Conservation (phyloP, 1,140 invertebrate genomes). For the Trypoxylus dichotomus region DNA sequence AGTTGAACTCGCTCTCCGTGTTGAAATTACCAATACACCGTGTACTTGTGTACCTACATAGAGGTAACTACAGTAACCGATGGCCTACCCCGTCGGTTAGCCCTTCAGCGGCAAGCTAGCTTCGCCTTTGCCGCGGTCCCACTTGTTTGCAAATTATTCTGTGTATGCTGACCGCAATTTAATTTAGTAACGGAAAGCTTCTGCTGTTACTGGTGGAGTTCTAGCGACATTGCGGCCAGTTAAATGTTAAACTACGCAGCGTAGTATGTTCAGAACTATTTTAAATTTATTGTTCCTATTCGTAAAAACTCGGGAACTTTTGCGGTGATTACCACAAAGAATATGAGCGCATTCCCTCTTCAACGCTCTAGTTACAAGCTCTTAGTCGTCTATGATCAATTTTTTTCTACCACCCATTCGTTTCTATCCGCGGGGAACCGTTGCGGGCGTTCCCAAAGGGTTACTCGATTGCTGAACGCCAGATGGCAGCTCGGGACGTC, state of each 20-base stretch:
- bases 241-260: not conserved
- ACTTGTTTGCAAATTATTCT: not conserved
- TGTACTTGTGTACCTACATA: conserved; percentile 1
- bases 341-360: too few relatives aligned
- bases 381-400: too few relatives aligned
- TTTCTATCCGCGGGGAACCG: not conserved
- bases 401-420: not conserved
- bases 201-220: too few relatives aligned
- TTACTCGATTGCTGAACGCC: not conserved
- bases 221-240: not conserved
- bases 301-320: too few relatives aligned
- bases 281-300: too few relatives aligned
- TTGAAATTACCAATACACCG: not conserved
- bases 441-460: not conserved
- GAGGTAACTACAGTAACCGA: not conserved
- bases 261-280: too few relatives aligned
- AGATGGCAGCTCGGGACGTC: not conserved
- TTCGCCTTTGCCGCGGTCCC: not conserved
- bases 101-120: too few relatives aligned
- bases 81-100: not conserved
- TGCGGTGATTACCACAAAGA: too few relatives aligned
- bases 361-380: too few relatives aligned
- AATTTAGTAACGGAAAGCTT: not conserved
- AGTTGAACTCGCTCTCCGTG: not conserved
- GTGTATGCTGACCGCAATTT: not conserved